A percentile compares a stretch with the other conserved stretches of the same genome.
Evolutionary conservation across 1,140 invertebrate genomes (phyloP).

Genomic region (Trachymyrmex septentrionalis): DNA sequence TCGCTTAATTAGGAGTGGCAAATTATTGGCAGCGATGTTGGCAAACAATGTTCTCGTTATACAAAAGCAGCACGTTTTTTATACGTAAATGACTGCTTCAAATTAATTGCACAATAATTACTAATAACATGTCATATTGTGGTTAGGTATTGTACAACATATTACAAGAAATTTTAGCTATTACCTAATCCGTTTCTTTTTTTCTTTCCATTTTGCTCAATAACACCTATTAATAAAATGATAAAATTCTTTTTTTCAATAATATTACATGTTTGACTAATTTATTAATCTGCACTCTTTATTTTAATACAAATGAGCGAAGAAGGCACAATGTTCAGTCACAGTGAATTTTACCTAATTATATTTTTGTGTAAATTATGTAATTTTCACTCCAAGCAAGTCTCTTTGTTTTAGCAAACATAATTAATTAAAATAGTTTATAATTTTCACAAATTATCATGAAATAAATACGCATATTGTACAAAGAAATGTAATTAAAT

Average conservation of each 20-base stretch:
- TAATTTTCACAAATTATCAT: not conserved
- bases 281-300: not conserved
- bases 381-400: too few relatives aligned
- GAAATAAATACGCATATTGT: constrained; percentile 1
- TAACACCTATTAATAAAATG: not conserved
- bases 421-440: constrained; percentile 2
- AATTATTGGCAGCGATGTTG: constrained; percentile 36
- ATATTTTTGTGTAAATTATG: too few relatives aligned
- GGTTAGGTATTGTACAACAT: not conserved
- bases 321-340: too few relatives aligned
- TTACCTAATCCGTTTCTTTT: not conserved
- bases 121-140: constrained; percentile 29
- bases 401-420: not conserved
- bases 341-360: too few relatives aligned
- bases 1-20: constrained; percentile 40
- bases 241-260: not conserved
- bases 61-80: constrained; percentile 15
- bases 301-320: too few relatives aligned
- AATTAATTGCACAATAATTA: constrained; percentile 52
- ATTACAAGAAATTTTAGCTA: constrained; percentile 3
- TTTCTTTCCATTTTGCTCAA: not conserved
- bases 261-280: not conserved
- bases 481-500: not conserved
- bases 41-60: constrained; percentile 7
- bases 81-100: constrained; percentile 13